Evolutionary conservation across 1,140 invertebrate species (phyloP), one percentile per base, ranked within the genome.

Genomic region (Reticulitermes speratus): DNA sequence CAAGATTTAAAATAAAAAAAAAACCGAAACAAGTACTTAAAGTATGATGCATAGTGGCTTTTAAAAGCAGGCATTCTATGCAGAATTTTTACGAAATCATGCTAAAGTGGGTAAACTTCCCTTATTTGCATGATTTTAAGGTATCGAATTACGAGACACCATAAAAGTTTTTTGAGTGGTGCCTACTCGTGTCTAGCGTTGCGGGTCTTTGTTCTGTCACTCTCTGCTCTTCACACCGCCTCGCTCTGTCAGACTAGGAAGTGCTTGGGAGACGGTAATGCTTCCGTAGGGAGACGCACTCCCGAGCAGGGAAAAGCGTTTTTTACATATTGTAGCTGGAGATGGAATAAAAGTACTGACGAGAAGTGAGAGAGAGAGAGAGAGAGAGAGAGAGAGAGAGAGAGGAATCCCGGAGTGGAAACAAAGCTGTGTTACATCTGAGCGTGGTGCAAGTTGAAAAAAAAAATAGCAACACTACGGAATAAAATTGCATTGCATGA

Each of bases 361-460:
- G 65, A 16, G 65, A 8, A 30, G 65, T 0, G 65, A 30, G 14
- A 59, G 55, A 23, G 55, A 59, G 65, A n/a, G 65, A 9, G 65
- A 30, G 14, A 59, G 55, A 23, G 55, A 59, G 65, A n/a, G 65
- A 19, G 65, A 9, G 65, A 30, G 14, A 59, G 55, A 23, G 55
- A 59, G 65, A n/a, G 65, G 25, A 75, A 75, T 75, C 65, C 65
- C 65, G 1, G 8, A 75, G 65, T 25, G n/a, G 65, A 75, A 75
- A 75, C 65, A 75, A 75, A 75, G 65, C 65, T 30, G 65, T 75
- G 65, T 75, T 75, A 75, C 65, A 25, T 25, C 65, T 75, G 65
- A 75, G 65, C 65, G n/a, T 75, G n/a, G 65, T 75, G n/a, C 65
- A 75, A 75, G 65, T 75, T 75, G n/a, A 75, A 75, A 75, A 75